Conservation (phyloP, 2,888 invertebrate species). For the Spilosoma lubricipeda region DNA sequence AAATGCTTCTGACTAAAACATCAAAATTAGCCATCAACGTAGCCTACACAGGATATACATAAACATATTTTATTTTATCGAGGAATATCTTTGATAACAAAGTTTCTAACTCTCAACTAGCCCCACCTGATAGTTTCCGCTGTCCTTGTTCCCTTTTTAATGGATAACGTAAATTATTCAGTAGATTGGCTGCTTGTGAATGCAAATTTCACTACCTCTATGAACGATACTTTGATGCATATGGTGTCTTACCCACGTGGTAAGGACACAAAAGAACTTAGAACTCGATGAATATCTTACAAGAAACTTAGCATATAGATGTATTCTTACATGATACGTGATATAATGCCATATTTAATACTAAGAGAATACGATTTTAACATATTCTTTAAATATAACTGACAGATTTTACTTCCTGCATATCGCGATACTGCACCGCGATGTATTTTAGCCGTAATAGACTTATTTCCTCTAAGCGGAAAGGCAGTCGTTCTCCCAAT, state of each 20-base stretch:
- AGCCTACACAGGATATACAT: neutral
- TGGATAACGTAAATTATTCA: neutral
- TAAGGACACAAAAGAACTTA: neutral
- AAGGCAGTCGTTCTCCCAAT: neutral
- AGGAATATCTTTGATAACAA: neutral
- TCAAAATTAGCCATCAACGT: too few species aligned
- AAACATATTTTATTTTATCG: neutral
- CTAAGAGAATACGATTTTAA: neutral
- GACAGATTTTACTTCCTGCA: neutral
- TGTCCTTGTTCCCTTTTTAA: neutral
- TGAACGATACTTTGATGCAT: neutral
- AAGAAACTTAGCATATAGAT: neutral
- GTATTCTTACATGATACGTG: neutral
- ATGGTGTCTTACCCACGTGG: neutral
- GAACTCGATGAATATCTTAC: neutral
- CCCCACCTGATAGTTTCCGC: neutral
- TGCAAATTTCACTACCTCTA: neutral
- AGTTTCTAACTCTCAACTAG: neutral
- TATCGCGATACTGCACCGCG: neutral
- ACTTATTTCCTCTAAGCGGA: neutral
- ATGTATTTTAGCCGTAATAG: neutral
- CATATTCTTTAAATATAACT: neutral
- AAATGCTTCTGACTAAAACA: neutral
- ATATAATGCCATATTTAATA: neutral
- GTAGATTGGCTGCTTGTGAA: neutral